Conservation (phyloP, 2,888 invertebrate species). For the Octonoba sinensis region DNA sequence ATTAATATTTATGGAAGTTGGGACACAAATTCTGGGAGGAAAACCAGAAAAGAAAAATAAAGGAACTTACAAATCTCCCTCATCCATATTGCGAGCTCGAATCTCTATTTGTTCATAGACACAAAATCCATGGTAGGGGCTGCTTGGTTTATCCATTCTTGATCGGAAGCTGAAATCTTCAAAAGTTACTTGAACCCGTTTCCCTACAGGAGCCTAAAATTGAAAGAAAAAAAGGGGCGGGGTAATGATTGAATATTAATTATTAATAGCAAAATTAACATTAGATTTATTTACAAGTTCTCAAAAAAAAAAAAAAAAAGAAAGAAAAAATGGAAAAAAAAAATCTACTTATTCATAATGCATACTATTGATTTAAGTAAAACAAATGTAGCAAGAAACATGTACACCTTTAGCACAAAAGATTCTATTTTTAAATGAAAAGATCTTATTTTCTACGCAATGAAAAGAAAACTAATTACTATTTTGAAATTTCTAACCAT, state of each 20-base stretch:
- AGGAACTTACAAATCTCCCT: slow-evolving; percentile 52
- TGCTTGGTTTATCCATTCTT: slow-evolving; percentile 34
- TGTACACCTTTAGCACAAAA: too few relatives aligned
- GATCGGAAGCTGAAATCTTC: slow-evolving; percentile 53
- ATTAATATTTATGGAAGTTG: not conserved
- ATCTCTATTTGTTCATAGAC: slow-evolving; percentile 61
- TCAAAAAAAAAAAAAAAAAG: not conserved
- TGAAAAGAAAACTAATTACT: too few relatives aligned
- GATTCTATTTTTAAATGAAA: too few relatives aligned
- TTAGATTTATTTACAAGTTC: too few relatives aligned
- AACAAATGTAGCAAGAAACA: too few relatives aligned
- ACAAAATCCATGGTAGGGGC: slow-evolving; percentile 49
- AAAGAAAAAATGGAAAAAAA: not conserved
- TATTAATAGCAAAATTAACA: too few relatives aligned
- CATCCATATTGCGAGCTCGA: slow-evolving; percentile 33
- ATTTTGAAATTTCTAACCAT: too few relatives aligned
- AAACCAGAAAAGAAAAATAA: too few relatives aligned
- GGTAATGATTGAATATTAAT: too few relatives aligned
- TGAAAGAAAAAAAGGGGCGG: not conserved
- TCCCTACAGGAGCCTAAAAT: slow-evolving; percentile 42
- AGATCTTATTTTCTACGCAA: too few relatives aligned
- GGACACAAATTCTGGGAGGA: not conserved
- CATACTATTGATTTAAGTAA: too few relatives aligned
- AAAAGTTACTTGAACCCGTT: slow-evolving; percentile 35
- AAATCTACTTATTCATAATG: too few relatives aligned